Conservation (phyloP, 2,113 vertebrate genomes). For the Platysternon megacephalum region DNA sequence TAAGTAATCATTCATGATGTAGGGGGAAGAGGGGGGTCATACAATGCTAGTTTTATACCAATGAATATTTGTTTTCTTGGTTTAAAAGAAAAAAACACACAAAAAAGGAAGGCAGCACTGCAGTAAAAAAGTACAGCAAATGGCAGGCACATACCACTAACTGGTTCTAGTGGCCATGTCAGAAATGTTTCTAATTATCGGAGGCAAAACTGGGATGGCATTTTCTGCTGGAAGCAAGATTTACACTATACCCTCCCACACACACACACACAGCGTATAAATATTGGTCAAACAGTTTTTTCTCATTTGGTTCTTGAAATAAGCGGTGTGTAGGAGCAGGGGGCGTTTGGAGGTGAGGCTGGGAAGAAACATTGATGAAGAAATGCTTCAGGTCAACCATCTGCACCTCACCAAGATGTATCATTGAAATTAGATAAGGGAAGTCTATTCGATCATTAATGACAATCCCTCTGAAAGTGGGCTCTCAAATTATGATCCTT, state of each 20-base stretch:
- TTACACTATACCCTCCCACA: conserved; percentile 45
- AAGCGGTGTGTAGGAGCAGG: background rate
- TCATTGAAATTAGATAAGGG: conserved; percentile 3
- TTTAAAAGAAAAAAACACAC: background rate
- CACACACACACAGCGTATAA: conserved; percentile 26
- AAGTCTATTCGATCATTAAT: background rate
- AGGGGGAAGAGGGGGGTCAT: background rate
- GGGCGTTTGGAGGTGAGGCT: conserved; percentile 59
- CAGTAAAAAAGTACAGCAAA: conserved; percentile 33
- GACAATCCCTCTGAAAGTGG: background rate
- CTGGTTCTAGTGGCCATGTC: conserved; percentile 36
- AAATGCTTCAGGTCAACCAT: conserved; percentile 54
- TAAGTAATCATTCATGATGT: background rate
- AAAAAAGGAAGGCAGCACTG: background rate
- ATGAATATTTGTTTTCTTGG: background rate
- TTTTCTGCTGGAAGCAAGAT: conserved; percentile 64
- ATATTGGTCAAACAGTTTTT: conserved; percentile 53
- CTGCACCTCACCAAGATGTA: conserved; percentile 29
- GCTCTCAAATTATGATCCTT: background rate
- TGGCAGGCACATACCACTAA: conserved; percentile 3
- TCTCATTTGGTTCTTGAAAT: conserved; percentile 33
- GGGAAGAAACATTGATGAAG: conserved; percentile 63
- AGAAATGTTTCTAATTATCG: conserved; percentile 64
- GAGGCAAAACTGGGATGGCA: conserved; percentile 49
- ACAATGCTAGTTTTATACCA: background rate